Evolutionary conservation across 1,140 invertebrate genomes (phyloP), one percentile per base, ranked within the genome.

Genomic region (Macrocentrus cingulum): DNA sequence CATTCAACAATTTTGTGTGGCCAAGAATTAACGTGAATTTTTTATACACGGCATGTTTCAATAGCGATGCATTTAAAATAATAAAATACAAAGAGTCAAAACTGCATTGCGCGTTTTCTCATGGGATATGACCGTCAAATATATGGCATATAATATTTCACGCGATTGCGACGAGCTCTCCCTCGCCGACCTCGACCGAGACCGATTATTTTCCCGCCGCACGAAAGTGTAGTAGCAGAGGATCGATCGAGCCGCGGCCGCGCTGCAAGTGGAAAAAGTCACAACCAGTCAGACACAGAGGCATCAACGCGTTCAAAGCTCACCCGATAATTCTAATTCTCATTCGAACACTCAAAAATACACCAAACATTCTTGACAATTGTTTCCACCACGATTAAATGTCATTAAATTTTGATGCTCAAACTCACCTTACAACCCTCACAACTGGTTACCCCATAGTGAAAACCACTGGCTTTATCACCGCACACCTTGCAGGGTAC

Each of bases 391-490:
- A n/a, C n/a, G n/a, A n/a, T n/a, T n/a, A n/a, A n/a, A n/a, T n/a
- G n/a, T n/a, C n/a, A n/a, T n/a, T n/a, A n/a, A n/a, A n/a, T n/a
- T n/a, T n/a, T n/a, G n/a, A n/a, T 39, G 16, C 6, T n/a, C n/a
- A 39, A 39, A 39, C 88, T 88, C 84, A 99, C 97, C 89, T 99
- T 99, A 82, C 97, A 99, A 68, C 97, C 97, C 83, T 99, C 97
- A 81, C 97, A 99, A 57, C 95, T 97, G 68, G 97, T 97, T 56
- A 99, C 97, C 32, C 97, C 97, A 86, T 99, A 99, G 81, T 99
- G 97, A 80, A 99, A 99, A 29, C 97, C 97, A 58, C 94, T 97
- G 46, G 97, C 96, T 74, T 97, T 97, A 81, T 99, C 97, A 37
- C 96, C 97, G 80, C 97, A 99, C 49, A 99, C 97, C 75, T 96